A percentile compares a stretch with the other conserved stretches of the same genome.
Evolutionary conservation across 2,113 vertebrate species (phyloP).

Genomic region (Psophia crepitans): DNA sequence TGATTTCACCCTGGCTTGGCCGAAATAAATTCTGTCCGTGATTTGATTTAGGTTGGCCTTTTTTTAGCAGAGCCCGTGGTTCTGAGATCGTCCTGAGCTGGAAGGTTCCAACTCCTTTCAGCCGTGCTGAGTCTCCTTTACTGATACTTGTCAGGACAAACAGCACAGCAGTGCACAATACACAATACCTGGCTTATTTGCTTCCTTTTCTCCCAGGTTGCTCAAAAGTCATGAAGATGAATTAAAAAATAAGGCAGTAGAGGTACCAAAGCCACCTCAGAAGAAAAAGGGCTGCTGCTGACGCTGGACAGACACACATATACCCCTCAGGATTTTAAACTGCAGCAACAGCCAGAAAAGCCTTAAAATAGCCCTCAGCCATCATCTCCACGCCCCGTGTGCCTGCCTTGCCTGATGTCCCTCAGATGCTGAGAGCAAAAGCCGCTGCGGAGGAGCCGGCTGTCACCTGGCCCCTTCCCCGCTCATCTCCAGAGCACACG

Average conservation of each 20-base stretch:
- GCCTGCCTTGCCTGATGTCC: not conserved
- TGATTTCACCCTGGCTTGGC: not conserved
- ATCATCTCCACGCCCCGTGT: not conserved
- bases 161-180: not conserved
- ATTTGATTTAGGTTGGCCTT: not conserved
- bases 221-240: slow-evolving; percentile 74
- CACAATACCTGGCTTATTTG: not conserved
- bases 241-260: slow-evolving; percentile 51
- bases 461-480: not conserved
- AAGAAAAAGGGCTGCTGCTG: slow-evolving; percentile 83
- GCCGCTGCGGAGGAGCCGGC: too few relatives aligned
- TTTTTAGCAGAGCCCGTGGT: not conserved
- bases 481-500: not conserved
- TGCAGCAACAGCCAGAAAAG: not conserved
- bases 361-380: not conserved
- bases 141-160: not conserved
- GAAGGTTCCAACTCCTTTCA: not conserved
- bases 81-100: accelerated
- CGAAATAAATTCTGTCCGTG: not conserved
- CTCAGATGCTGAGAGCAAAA: not conserved
- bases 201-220: slow-evolving; percentile 68
- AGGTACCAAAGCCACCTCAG: slow-evolving; percentile 39
- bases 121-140: not conserved
- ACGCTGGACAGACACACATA: not conserved
- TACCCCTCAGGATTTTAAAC: not conserved